A percentile compares a stretch with the other conserved stretches of the same genome.
Evolutionary conservation across 2,888 invertebrate genomes (phyloP).

Genomic region (Ochropleura plecta): DNA sequence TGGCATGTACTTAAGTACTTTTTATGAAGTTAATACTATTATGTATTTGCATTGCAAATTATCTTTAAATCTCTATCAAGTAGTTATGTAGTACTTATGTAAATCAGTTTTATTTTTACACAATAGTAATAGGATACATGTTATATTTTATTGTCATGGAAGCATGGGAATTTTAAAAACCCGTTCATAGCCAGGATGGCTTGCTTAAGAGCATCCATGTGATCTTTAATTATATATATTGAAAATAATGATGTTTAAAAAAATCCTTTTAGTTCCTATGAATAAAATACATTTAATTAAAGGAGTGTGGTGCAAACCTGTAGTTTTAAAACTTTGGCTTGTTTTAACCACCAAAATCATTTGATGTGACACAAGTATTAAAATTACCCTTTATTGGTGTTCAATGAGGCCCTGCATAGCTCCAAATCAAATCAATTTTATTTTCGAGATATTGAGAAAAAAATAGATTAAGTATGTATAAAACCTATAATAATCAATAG

Average conservation of each 20-base stretch:
- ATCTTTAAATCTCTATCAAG: not conserved
- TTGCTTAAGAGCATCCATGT: not conserved
- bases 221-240: not conserved
- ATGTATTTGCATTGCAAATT: slow-evolving; percentile 5
- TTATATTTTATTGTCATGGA: not conserved
- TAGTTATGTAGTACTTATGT: not conserved
- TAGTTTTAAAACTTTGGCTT: not conserved
- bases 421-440: no score
- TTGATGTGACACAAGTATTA: not conserved
- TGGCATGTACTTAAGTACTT: not conserved
- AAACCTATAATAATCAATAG: no score
- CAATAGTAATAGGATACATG: slow-evolving; percentile 3
- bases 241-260: not conserved
- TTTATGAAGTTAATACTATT: not conserved
- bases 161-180: not conserved
- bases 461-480: no score
- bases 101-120: not conserved
- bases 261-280: no score
- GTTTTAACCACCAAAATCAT: not conserved
- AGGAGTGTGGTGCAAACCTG: no score
- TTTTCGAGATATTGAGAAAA: no score
- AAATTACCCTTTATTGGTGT: not conserved
- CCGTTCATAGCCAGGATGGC: not conserved
- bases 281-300: no score
- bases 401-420: no score